These are phyloP conservation scores for Gambusia holbrooki DNA, from an alignment of 2,113 vertebrate genomes.

Conservation along the genomic window DNA sequence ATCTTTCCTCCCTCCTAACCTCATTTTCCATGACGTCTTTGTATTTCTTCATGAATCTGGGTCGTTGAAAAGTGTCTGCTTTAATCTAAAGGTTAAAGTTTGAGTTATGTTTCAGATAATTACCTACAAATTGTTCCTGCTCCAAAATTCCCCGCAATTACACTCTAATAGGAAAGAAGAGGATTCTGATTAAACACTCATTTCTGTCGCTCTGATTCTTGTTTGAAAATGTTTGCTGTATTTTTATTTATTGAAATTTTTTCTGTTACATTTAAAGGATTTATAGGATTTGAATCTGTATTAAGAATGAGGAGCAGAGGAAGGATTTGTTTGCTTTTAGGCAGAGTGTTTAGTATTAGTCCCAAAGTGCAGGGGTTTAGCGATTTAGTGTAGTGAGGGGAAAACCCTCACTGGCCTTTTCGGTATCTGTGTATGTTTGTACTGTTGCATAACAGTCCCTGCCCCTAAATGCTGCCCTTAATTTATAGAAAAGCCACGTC, in stretches of 20 bases:
- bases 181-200: not conserved
- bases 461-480: constrained; percentile 3
- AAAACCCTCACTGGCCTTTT: not conserved
- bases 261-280: constrained; percentile 28
- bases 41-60: not conserved
- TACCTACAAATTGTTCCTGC: too few species aligned
- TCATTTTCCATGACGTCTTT: not conserved
- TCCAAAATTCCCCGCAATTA: too few species aligned
- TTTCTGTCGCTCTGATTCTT: not conserved
- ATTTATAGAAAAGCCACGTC: not conserved
- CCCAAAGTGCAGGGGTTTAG: constrained; percentile 2
- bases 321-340: constrained; percentile 41
- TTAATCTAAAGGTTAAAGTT: too few species aligned
- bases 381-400: constrained; percentile 21
- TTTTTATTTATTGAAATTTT: constrained; percentile 10
- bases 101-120: too few species aligned
- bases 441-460: constrained; percentile 16
- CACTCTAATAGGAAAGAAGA: too few species aligned
- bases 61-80: not conserved
- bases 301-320: constrained; percentile 31
- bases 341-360: constrained; percentile 13
- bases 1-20: not conserved
- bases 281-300: constrained; percentile 44
- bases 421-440: not conserved
- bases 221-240: not conserved